A percentile compares a stretch with the other conserved stretches of the same genome.
phyloP scores from a whole-genome alignment of 2,888 invertebrate genomes.

The Carterocephalus palaemon region DNA sequence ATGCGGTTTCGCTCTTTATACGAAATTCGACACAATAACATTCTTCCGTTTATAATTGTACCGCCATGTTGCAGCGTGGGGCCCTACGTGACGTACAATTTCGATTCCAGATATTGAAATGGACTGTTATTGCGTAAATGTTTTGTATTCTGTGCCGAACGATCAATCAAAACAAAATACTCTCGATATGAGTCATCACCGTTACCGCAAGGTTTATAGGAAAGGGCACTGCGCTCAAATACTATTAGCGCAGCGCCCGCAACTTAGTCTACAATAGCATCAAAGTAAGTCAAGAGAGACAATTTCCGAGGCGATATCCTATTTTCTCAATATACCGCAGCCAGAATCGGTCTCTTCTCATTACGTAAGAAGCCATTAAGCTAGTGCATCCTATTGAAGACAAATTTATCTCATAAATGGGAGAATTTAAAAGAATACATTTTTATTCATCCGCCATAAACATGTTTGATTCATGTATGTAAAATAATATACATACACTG shows the following conservation, averaged over 20 bases:
- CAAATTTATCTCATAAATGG: not conserved
- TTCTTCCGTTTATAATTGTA: conserved; percentile 55
- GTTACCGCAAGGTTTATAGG: conserved; percentile 5
- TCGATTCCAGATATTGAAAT: conserved; percentile 29
- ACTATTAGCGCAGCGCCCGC: conserved; percentile 20
- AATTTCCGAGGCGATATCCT: conserved; percentile 12
- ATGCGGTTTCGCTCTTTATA: conserved; percentile 46
- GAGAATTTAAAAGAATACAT: too few relatives aligned
- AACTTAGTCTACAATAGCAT: conserved; percentile 6
- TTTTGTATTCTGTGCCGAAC: conserved; percentile 30
- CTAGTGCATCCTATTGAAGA: not conserved
- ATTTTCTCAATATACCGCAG: conserved; percentile 18
- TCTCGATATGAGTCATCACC: conserved; percentile 10
- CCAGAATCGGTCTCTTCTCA: conserved; percentile 11
- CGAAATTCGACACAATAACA: conserved; percentile 52
- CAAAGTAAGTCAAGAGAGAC: conserved; percentile 17
- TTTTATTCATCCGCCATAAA: too few relatives aligned
- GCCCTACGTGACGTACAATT: conserved; percentile 50
- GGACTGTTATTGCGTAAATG: conserved; percentile 30
- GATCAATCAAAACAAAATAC: conserved; percentile 15
- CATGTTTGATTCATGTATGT: too few relatives aligned
- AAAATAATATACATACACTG: too few relatives aligned
- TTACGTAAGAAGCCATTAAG: not conserved
- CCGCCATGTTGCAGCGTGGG: conserved; percentile 49
- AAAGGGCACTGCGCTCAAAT: conserved; percentile 9